Base-by-base conservation (phyloP, 2,888 invertebrate species). In the Spodoptera picta region DNA sequence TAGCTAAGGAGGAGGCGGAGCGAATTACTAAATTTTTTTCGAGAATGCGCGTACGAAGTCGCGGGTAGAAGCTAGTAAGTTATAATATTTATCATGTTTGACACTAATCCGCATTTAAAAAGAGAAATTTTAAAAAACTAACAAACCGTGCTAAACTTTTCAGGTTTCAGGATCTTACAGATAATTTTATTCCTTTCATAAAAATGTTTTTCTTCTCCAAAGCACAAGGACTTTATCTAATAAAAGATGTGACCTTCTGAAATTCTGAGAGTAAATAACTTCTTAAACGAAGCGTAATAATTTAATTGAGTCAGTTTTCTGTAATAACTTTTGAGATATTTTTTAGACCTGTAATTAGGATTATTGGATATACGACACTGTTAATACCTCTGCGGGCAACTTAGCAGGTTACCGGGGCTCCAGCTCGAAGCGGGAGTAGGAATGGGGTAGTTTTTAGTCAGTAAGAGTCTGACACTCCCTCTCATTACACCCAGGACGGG, bases 291-390 rank as follows among this genome's bases (percentile, higher is more conserved):
- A 62, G 54, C 31, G 48, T 52, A 41, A 73, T 53, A 69, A 65
- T 75, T 75, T 75, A 75, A 75, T 75, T 60, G 47, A 54, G 50
- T 66, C 48, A 73, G 31, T 42, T 52, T 47, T 42, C 14, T 5
- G 5, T 27, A 50, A 50, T 47, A 14, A 46, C 19, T 47, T 50
- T 23, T 12, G 19, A 9, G 46, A 46, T 24, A 10, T 71, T 12
- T 7, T 52, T 42, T 27, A 2, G 9, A 59, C 23, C 12, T 65
- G 55, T 55, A 67, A 67, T 67, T 70, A 70, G 27, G 43, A 19
- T 19, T 19, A 19, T 19, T 19, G 19, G 19, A 19, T 19, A 19
- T 27, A 27, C 5, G 27, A 27, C 27, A 27, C 4, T 27, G 1
- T 27, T 27, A 3, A 27, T 27, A 27, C 27, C 27, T 27, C 27